A percentile compares a stretch with the other conserved stretches of the same genome.
These are phyloP conservation scores for Tachina fera DNA, from an alignment of 2,888 invertebrate genomes.

Conservation along the genomic window DNA sequence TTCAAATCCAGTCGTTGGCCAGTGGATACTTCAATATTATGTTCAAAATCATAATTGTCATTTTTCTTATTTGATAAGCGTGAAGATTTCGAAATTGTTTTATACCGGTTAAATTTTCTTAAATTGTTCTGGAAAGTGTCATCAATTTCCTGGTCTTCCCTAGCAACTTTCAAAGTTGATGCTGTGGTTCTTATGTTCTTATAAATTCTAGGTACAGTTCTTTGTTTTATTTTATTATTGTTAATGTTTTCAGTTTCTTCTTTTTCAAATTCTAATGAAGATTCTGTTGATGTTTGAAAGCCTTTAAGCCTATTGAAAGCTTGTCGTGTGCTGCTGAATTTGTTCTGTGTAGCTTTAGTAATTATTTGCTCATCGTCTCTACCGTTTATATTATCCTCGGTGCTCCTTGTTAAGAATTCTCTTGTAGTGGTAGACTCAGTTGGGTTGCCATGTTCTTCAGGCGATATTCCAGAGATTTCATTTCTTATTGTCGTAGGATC, in stretches of 20 bases:
- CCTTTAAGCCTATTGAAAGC: constrained; percentile 53
- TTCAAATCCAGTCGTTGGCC: constrained; percentile 61
- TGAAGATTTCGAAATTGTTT: constrained; percentile 15
- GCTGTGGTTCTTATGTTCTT: constrained; percentile 48
- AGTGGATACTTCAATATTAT: constrained; percentile 58
- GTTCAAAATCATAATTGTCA: neutral
- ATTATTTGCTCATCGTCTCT: neutral
- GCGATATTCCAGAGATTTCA: neutral
- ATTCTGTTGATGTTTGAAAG: constrained; percentile 43
- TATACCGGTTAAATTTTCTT: constrained; percentile 24
- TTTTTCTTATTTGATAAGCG: neutral
- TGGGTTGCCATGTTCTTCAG: neutral
- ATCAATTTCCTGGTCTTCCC: neutral
- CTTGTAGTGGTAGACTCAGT: neutral
- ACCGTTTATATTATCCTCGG: neutral
- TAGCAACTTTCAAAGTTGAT: neutral
- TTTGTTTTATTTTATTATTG: constrained; percentile 23
- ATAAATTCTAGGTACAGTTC: constrained; percentile 52
- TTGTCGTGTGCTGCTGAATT: constrained; percentile 55
- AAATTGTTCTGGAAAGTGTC: neutral
- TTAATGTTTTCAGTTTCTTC: neutral
- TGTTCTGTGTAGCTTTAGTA: neutral
- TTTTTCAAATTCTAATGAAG: neutral
- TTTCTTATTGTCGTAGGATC: neutral
- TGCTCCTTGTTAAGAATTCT: neutral